These are phyloP conservation scores for Drosophila anomelani DNA, from an alignment of 2,888 invertebrate species.

Conservation along the genomic window DNA sequence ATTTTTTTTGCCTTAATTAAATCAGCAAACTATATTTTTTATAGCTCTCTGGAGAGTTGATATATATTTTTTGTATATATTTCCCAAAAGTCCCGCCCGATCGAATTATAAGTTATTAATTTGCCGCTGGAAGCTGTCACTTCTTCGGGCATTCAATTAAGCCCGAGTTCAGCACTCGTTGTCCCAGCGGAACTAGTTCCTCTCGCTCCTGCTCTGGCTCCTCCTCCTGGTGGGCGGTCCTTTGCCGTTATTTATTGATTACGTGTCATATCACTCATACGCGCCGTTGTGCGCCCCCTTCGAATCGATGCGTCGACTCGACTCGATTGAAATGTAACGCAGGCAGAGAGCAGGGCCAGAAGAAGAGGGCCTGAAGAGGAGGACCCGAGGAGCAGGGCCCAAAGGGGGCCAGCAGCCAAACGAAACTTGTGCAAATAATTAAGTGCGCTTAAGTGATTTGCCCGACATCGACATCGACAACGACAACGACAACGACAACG, in stretches of 20 bases:
- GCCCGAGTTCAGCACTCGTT: not conserved
- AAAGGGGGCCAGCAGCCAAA: constrained; percentile 18
- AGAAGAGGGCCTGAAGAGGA: not conserved
- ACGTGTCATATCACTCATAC: constrained; percentile 79
- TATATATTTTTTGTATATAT: not conserved
- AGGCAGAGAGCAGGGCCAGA: constrained; percentile 42
- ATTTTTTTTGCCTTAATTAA: not conserved
- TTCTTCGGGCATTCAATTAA: constrained; percentile 23
- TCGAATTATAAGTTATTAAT: constrained; percentile 26
- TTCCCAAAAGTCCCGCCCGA: not conserved
- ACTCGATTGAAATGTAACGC: constrained; percentile 70
- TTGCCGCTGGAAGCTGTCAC: constrained; percentile 7
- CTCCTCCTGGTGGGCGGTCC: constrained; percentile 16
- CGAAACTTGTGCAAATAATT: constrained; percentile 78
- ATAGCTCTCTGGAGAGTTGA: not conserved
- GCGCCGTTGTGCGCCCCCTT: constrained; percentile 56
- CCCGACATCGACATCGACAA: constrained; percentile 34
- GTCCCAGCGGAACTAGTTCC: constrained; percentile 30
- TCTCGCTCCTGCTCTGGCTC: not conserved
- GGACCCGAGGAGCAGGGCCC: constrained; percentile 22
- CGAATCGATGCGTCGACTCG: constrained; percentile 34
- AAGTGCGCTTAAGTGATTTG: constrained; percentile 80
- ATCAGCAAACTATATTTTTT: not conserved
- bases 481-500: constrained; percentile 29
- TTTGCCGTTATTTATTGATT: constrained; percentile 75